Evolutionary conservation across 2,113 vertebrate genomes (phyloP).

Genomic region (Platysteira castanea): DNA sequence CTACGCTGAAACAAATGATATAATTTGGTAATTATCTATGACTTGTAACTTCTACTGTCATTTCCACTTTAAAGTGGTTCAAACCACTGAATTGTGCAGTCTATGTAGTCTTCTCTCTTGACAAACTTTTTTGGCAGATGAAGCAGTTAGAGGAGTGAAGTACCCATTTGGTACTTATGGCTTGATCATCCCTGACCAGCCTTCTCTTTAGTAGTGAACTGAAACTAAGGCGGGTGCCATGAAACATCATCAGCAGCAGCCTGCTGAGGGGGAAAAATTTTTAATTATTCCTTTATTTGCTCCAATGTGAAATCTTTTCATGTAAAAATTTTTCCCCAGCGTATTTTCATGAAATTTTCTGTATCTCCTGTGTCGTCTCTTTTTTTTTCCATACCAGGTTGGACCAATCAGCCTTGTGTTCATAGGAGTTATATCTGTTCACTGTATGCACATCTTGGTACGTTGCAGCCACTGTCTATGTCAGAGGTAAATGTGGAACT

Average conservation of each 20-base stretch:
- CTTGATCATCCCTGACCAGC: neutral
- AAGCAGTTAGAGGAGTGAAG: neutral
- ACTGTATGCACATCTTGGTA: constrained; percentile 90
- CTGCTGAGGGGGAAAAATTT: rapidly evolving
- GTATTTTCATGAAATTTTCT: neutral
- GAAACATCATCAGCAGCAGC: neutral
- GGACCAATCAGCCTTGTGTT: constrained; percentile 85
- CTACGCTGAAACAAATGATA: neutral
- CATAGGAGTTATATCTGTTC: constrained; percentile 84
- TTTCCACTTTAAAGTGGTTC: neutral
- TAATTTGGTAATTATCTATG: neutral
- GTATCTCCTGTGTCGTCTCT: neutral
- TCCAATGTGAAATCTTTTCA: neutral
- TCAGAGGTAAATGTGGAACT: constrained; percentile 80
- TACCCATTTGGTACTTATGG: neutral
- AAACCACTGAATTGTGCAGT: neutral
- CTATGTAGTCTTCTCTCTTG: neutral
- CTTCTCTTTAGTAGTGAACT: neutral
- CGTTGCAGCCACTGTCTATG: constrained; percentile 84
- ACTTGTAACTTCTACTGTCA: neutral
- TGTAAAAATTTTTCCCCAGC: neutral
- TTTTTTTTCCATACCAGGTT: constrained; percentile 59
- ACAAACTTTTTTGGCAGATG: neutral
- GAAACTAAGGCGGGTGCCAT: neutral
- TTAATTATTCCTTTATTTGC: neutral